Percentiles rank a stretch among this genome's conserved stretches.
Evolutionary conservation across 2,113 vertebrate genomes (phyloP).

Genomic region (Myanophis thanlyinensis): DNA sequence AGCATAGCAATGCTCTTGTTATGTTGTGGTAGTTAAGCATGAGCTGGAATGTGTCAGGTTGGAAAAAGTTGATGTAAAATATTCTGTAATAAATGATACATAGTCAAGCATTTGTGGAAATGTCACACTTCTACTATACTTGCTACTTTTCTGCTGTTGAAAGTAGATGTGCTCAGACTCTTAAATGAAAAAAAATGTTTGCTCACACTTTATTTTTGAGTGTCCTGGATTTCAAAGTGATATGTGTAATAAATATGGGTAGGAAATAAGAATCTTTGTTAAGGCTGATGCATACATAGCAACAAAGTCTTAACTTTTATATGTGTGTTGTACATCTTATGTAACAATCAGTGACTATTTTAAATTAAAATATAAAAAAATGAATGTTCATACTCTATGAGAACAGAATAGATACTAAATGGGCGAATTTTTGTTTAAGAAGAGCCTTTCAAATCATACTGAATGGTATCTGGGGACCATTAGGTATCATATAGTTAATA

Average conservation of each 20-base stretch:
- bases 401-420: neutral
- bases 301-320: neutral
- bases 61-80: neutral
- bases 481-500: neutral
- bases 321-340: neutral
- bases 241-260: neutral
- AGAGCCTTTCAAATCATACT: neutral
- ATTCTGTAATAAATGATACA: neutral
- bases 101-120: constrained; percentile 17
- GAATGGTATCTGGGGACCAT: neutral
- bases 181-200: neutral
- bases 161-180: neutral
- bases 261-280: neutral
- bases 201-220: neutral
- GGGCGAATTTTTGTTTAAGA: neutral
- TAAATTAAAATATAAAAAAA: neutral
- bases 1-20: neutral
- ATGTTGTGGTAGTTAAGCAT: neutral
- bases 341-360: neutral
- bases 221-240: neutral
- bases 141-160: constrained; percentile 9
- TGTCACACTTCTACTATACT: neutral
- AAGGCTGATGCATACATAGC: neutral
- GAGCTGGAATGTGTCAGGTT: neutral
- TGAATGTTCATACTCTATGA: neutral